A percentile compares a stretch with the other conserved stretches of the same genome.
Evolutionary conservation across 2,113 vertebrate species (phyloP).

Genomic region (Odocoileus hemionus): DNA sequence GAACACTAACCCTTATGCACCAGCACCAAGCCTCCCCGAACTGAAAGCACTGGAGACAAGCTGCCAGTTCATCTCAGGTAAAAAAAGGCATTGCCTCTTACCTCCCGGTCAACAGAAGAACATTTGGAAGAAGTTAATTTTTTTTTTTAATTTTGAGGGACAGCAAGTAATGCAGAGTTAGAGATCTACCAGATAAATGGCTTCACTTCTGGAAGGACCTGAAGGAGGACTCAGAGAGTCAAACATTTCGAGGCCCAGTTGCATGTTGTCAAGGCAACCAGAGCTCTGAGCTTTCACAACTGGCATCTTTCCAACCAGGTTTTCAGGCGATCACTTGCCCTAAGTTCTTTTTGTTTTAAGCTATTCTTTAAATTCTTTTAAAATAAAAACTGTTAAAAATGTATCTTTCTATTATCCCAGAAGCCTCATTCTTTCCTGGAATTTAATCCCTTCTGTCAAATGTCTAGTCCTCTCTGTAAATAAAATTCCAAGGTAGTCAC

Average conservation of each 20-base stretch:
- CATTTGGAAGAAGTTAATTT: background rate
- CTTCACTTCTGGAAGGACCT: background rate
- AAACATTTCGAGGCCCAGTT: background rate
- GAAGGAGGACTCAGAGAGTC: background rate
- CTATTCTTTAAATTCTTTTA: background rate
- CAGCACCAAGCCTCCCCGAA: background rate
- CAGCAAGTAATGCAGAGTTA: background rate
- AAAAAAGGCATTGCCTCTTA: background rate
- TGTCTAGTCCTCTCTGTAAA: background rate
- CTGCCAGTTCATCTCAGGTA: background rate
- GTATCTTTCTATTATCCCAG: background rate
- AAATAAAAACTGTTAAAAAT: background rate
- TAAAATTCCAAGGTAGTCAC: background rate
- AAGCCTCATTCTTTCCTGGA: background rate
- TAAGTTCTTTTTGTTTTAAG: slow-evolving; percentile 34
- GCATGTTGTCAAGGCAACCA: slow-evolving; percentile 60
- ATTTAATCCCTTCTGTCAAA: background rate
- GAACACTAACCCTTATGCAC: background rate
- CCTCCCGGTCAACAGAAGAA: background rate
- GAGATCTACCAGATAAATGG: background rate
- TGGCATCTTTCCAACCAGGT: background rate
- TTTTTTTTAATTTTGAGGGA: background rate
- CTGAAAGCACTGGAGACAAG: fast-evolving
- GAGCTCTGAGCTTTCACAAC: background rate
- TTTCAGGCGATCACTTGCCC: background rate